Base-by-base conservation (phyloP, 2,113 vertebrate species). In the Leiothrix lutea region DNA sequence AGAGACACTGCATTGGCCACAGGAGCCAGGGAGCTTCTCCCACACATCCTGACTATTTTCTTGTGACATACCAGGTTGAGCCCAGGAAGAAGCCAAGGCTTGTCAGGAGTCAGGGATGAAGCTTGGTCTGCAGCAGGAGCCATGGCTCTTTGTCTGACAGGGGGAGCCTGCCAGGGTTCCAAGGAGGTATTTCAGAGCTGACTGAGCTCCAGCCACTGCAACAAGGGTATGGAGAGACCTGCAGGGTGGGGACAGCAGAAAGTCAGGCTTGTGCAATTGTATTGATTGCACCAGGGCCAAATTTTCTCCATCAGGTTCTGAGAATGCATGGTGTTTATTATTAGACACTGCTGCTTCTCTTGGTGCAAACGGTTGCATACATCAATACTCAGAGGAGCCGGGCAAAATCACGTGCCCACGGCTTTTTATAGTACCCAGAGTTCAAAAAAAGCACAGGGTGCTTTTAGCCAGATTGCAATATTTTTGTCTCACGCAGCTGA, bases 401-500 rank as follows among this genome's bases (percentile, higher is more conserved):
- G 62, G 72, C 51, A 85, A 88, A 88, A 84, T 56, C 70, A 86
- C 36, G 36, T 81, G 79, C n/a, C 71, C 69, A 31, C 3, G 14
- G 75, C 56, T 88, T 92, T 96, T 89, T 94, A 58, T 67, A 80
- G 74, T 26, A 73, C 14, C 33, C 12, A 29, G 36, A 57, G 54
- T 40, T 69, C 31, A 64, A 73, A 91, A 86, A 93, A 96, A 73
- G 12, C 75, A 17, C 25, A 20, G 50, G 50, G 21, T 74, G 66
- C 70, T 96, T 96, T 95, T 79, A 95, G 38, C 15, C 69, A 92
- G 53, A 94, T 80, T 93, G 80, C 79, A 95, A 67, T 58, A 54
- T 84, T 95, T 94, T 93, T 93, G 72, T 67, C 79, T 90, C 33
- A 44, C 42, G 23, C 51, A 53, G 28, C 17, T 83, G 57, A 94